Evolutionary conservation across 2,113 vertebrate genomes (phyloP).

Genomic region (Ammodytes marinus): DNA sequence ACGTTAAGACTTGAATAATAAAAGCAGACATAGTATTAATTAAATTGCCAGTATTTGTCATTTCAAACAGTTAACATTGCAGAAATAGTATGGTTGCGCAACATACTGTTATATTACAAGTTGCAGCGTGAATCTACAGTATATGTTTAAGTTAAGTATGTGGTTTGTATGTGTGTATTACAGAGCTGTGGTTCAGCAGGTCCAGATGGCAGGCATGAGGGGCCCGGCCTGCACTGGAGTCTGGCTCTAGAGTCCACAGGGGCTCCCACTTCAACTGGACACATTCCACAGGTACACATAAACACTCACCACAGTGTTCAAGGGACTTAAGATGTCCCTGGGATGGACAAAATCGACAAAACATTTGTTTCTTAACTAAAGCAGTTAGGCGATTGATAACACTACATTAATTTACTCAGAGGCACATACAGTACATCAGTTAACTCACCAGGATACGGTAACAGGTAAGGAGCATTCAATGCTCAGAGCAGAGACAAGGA

Average conservation of each 20-base stretch:
- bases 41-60: not conserved
- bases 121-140: not conserved
- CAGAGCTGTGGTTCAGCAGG: constrained; percentile 77
- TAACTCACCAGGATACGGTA: no score
- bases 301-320: constrained; percentile 17
- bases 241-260: constrained; percentile 86
- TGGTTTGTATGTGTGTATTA: constrained; percentile 50
- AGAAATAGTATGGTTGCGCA: no score
- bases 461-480: not conserved
- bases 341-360: constrained; percentile 13
- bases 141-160: constrained; percentile 7
- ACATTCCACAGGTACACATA: constrained; percentile 85
- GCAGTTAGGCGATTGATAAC: not conserved
- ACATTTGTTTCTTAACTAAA: constrained; percentile 11
- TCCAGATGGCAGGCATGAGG: constrained; percentile 86
- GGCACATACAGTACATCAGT: no score
- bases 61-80: not conserved
- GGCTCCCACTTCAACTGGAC: constrained; percentile 85
- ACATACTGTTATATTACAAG: not conserved
- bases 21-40: not conserved
- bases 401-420: no score
- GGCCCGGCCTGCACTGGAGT: constrained; percentile 81
- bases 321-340: not conserved
- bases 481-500: not conserved
- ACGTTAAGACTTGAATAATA: not conserved